Evolutionary conservation across 2,888 invertebrate species (phyloP).

Genomic region (Rotaria sp.): DNA sequence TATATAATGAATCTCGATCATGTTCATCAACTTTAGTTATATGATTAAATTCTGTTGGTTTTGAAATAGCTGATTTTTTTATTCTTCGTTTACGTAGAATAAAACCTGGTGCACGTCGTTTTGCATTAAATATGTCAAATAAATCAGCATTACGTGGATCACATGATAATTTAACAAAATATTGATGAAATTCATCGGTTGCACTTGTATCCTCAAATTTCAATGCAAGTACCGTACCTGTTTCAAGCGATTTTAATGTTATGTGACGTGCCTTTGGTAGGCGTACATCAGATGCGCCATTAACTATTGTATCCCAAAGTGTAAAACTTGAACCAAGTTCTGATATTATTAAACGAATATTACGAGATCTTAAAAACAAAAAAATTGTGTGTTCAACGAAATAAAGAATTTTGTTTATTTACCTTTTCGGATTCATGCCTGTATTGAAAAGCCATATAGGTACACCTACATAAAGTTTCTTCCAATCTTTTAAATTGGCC

Average conservation of each 20-base stretch:
- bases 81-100: not conserved
- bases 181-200: constrained; percentile 28
- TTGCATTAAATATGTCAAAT: constrained; percentile 16
- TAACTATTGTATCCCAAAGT: constrained; percentile 24
- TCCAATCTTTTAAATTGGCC: constrained; percentile 27
- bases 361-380: not conserved
- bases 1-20: constrained; percentile 8
- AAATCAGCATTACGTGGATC: constrained; percentile 21
- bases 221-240: constrained; percentile 11
- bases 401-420: not conserved
- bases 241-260: constrained; percentile 22
- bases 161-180: constrained; percentile 14
- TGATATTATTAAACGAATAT: constrained; percentile 19
- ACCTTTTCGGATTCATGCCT: not conserved
- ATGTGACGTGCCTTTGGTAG: constrained; percentile 11
- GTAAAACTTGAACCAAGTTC: constrained; percentile 21
- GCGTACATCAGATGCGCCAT: constrained; percentile 22
- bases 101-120: constrained; percentile 12
- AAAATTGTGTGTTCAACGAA: not conserved
- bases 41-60: constrained; percentile 20
- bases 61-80: constrained; percentile 26
- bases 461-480: not conserved
- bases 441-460: constrained; percentile 25
- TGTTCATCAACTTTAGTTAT: constrained; percentile 27
- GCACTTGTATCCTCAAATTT: constrained; percentile 25